Evolutionary conservation across 2,113 vertebrate genomes (phyloP).

Genomic region (Limnothrissa miodon): DNA sequence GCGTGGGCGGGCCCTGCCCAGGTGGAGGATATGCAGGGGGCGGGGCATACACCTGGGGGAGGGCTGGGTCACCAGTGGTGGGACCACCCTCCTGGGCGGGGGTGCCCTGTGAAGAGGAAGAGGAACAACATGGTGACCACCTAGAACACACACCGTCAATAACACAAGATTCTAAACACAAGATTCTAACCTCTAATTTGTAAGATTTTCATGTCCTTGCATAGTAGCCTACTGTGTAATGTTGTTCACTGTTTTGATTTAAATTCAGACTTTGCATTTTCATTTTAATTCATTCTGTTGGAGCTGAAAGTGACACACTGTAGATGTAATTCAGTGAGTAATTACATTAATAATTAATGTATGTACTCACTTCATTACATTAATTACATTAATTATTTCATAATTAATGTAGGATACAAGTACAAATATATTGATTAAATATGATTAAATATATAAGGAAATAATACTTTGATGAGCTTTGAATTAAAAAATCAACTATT

Average conservation of each 20-base stretch:
- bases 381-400: no score
- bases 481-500: background rate
- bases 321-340: no score
- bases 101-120: conserved; percentile 57
- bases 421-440: background rate
- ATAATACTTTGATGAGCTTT: background rate
- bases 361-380: no score
- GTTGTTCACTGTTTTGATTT: no score
- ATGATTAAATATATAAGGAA: background rate
- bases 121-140: background rate
- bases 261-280: no score
- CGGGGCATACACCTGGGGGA: conserved; percentile 72
- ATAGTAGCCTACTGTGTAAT: no score
- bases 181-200: background rate
- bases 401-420: background rate
- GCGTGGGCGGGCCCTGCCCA: conserved; percentile 65
- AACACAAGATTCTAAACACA: no score
- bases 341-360: no score
- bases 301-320: background rate
- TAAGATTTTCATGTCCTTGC: background rate
- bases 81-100: conserved; percentile 70
- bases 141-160: background rate
- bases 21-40: conserved; percentile 72
- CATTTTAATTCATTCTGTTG: no score
- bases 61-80: conserved; percentile 64